Base-by-base conservation (phyloP, 2,888 invertebrate genomes). In the Tupiocoris notatus region DNA sequence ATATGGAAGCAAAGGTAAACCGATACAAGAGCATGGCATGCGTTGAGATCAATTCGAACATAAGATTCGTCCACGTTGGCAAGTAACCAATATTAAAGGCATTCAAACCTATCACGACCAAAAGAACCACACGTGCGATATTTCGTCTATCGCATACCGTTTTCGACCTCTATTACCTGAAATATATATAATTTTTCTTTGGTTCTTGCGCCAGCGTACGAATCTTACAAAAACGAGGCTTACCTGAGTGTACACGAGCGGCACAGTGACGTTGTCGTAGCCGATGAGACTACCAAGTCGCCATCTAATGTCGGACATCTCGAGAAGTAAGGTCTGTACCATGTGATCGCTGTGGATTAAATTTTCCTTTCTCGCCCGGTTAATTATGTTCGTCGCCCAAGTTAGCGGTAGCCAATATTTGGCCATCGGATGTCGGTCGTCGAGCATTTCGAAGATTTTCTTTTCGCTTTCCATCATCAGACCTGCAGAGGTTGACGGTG, bases 351-450 rank as follows among this genome's bases (percentile, higher is more conserved):
- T 94, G 65, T 90, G 88, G 80, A 95, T 95, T 75, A 94, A 86
- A 0, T 91, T 90, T 81, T 95, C 95, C 82, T 92, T 92, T 77
- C 94, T 86, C 2, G 95, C 94, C 76, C 94, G 87, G 84, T 94
- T 94, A 80, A 95, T 93, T 79, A 95, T 93, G 83, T 94, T 94
- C 2, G 94, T 94, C 59, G 95, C 95, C 95, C 95, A 95, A 17
- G 94, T 94, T 70, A 95, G 85, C 0, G 95, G 95, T 92, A 95
- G 93, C 95, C 95, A 95, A 83, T 95, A 95, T 86, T 91, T 91
- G 16, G 94, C 92, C 92, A 95, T 95, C 1, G 92, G 92, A 81
- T 93, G 93, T 83, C 94, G 94, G 16, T 90, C 90, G 83, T 95
- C 93, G 90, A 95, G 90, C 83, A 92, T 89, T 83, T 95, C 95